These are phyloP conservation scores for Palythoa caribaeorum DNA, from an alignment of 92 coral and sea anemone species.

Conservation along the genomic window DNA sequence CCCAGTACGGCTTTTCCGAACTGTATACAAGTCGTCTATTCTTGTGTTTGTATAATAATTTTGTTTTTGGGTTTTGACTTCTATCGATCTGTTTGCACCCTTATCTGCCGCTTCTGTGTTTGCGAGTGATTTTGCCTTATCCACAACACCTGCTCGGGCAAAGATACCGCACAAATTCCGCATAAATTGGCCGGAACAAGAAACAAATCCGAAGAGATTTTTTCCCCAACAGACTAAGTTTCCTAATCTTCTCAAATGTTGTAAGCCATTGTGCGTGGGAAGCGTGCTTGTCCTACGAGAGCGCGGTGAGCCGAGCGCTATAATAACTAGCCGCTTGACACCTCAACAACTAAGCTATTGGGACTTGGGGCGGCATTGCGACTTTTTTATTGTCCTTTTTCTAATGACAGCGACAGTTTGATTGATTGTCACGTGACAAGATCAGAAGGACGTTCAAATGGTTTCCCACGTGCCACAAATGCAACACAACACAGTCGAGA, in stretches of 20 bases:
- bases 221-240: slow-evolving; percentile 22
- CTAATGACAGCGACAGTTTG: slow-evolving; percentile 99
- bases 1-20: slow-evolving; percentile 14
- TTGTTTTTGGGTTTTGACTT: slow-evolving; percentile 49
- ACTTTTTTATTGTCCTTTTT: slow-evolving; percentile 83
- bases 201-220: slow-evolving; percentile 22
- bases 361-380: slow-evolving; percentile 91
- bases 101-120: slow-evolving; percentile 52
- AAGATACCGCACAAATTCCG: slow-evolving; percentile 47
- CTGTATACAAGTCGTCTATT: slow-evolving; percentile 40
- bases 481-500: slow-evolving; percentile 31
- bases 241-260: slow-evolving; percentile 39
- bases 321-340: slow-evolving; percentile 70
- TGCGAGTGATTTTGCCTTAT: slow-evolving; percentile 46
- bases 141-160: slow-evolving; percentile 53
- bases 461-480: slow-evolving; percentile 77
- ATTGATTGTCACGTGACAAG: slow-evolving; percentile 99
- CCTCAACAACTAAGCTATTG: slow-evolving; percentile 99
- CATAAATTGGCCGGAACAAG: slow-evolving; percentile 57
- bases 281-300: slow-evolving; percentile 4
- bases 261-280: slow-evolving; percentile 34
- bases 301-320: slow-evolving; percentile 26
- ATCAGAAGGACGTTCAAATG: slow-evolving; percentile 59
- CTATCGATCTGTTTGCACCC: slow-evolving; percentile 46
- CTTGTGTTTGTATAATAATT: slow-evolving; percentile 30